Conservation (phyloP, 1,140 invertebrate genomes). For the Cataglyphis hispanica region DNA sequence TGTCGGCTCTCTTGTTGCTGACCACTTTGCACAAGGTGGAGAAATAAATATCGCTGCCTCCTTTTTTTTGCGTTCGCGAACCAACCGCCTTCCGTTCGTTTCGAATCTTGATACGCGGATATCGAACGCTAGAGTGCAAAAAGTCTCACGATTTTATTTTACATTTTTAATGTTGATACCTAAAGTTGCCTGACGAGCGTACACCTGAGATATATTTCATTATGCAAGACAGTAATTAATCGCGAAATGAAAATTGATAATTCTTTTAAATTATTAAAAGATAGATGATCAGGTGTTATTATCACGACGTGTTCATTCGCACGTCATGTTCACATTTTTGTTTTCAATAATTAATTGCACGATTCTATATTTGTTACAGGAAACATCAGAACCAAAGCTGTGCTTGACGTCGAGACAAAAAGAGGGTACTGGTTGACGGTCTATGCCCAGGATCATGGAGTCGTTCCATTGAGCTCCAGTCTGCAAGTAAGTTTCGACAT, state of each 20-base stretch:
- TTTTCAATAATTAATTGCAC: constrained; percentile 50
- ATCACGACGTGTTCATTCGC: neutral
- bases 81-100: constrained; percentile 38
- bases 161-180: constrained; percentile 11
- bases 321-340: neutral
- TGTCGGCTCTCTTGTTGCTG: constrained; percentile 58
- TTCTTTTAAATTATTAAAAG: constrained; percentile 35
- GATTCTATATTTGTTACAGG: constrained; percentile 89
- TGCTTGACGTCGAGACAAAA: constrained; percentile 95
- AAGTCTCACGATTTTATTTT: constrained; percentile 48
- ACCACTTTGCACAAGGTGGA: constrained; percentile 53
- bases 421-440: constrained; percentile 97
- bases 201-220: constrained; percentile 47
- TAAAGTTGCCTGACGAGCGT: constrained; percentile 31
- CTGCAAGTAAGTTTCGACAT: constrained; percentile 89
- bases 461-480: constrained; percentile 94
- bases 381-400: constrained; percentile 92
- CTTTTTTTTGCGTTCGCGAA: neutral
- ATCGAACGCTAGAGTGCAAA: constrained; percentile 51
- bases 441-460: constrained; percentile 95
- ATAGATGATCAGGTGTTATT: constrained; percentile 36
- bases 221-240: neutral
- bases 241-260: constrained; percentile 31
- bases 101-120: neutral
- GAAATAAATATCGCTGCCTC: constrained; percentile 44